phyloP scores from a whole-genome alignment of 2,113 vertebrate genomes.

The Pyrgilauda ruficollis region DNA sequence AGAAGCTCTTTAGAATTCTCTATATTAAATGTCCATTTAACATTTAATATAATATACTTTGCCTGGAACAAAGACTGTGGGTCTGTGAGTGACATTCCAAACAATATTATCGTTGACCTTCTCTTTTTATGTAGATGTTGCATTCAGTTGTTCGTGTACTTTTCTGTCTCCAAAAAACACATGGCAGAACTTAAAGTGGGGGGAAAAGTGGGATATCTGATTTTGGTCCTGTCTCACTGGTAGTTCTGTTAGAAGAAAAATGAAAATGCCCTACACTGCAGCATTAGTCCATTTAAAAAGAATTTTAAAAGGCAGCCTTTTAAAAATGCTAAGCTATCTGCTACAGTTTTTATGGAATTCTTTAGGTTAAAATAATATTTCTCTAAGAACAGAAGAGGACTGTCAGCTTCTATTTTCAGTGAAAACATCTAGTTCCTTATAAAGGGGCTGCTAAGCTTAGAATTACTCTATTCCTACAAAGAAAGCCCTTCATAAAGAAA shows the following conservation, averaged over 20 bases:
- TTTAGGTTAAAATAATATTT: constrained; percentile 55
- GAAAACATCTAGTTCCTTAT: constrained; percentile 48
- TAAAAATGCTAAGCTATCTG: neutral
- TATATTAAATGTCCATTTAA: constrained; percentile 8
- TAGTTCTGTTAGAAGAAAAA: neutral
- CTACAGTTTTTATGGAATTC: constrained; percentile 15
- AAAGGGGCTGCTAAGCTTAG: constrained; percentile 13
- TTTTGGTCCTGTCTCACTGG: neutral
- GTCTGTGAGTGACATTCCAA: neutral
- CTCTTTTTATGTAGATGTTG: neutral
- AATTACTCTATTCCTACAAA: constrained; percentile 9
- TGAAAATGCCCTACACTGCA: neutral
- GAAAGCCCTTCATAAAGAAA: constrained; percentile 28
- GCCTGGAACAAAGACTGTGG: neutral
- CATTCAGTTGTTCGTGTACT: neutral
- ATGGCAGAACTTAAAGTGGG: neutral
- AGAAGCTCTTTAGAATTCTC: constrained; percentile 14
- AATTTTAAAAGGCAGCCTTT: neutral
- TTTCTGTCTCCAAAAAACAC: neutral
- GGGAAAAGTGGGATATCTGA: neutral
- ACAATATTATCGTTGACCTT: neutral
- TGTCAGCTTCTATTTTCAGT: constrained; percentile 64
- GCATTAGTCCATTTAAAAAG: neutral
- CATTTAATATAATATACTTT: constrained; percentile 23
- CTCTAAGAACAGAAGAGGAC: constrained; percentile 46